These are phyloP conservation scores for Podabrus alpinus DNA, from an alignment of 2,888 invertebrate species.

Conservation along the genomic window DNA sequence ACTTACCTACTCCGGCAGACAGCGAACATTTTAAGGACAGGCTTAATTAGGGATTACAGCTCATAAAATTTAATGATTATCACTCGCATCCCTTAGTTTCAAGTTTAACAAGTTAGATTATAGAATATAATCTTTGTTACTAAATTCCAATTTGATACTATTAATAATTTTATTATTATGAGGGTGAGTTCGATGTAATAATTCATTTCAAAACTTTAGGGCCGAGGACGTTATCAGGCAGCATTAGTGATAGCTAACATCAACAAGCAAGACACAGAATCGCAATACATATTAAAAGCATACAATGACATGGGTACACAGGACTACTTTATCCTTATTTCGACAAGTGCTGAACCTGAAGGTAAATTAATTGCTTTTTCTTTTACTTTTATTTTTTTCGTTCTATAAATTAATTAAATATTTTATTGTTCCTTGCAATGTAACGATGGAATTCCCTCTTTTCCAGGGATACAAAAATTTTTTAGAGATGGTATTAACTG, in stretches of 20 bases:
- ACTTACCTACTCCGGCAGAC: not conserved
- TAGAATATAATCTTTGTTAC: not conserved
- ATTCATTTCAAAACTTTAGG: constrained; percentile 55
- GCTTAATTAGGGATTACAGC: not conserved
- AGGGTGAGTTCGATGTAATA: not conserved
- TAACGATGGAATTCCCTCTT: constrained; percentile 1
- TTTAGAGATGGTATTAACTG: constrained; percentile 37
- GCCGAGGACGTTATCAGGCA: constrained; percentile 69
- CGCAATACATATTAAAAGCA: constrained; percentile 69
- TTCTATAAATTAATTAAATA: not conserved
- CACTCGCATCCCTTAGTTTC: not conserved
- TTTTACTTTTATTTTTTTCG: not conserved
- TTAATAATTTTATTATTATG: not conserved
- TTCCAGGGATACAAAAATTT: constrained; percentile 42
- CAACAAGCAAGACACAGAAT: constrained; percentile 75
- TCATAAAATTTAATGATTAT: not conserved
- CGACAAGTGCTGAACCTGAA: constrained; percentile 65
- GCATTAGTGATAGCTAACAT: constrained; percentile 69
- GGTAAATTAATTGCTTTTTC: constrained; percentile 49
- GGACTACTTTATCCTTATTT: constrained; percentile 70
- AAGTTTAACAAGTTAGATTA: not conserved
- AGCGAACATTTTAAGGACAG: not conserved
- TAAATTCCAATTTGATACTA: not conserved
- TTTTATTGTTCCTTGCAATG: not conserved
- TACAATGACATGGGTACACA: constrained; percentile 70